Conservation (phyloP, 2,888 invertebrate genomes). For the Leptinotarsa haldemani region DNA sequence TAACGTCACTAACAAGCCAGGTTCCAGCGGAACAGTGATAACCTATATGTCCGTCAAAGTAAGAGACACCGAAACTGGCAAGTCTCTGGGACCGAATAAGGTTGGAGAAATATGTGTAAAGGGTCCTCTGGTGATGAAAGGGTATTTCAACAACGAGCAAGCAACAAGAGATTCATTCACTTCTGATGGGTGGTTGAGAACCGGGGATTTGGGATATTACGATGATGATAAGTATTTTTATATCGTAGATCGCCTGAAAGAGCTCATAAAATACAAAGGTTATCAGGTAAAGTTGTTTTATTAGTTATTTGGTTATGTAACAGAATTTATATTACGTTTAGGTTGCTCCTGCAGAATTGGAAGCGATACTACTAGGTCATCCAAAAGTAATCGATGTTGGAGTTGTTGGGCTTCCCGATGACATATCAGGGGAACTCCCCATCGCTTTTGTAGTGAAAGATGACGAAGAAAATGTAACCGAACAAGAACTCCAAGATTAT, state of each 20-base stretch:
- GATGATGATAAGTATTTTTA: slow-evolving; percentile 82
- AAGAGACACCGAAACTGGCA: slow-evolving; percentile 73
- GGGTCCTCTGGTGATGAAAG: slow-evolving; percentile 75
- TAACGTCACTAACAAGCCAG: slow-evolving; percentile 63
- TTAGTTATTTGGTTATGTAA: no score
- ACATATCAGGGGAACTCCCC: slow-evolving; percentile 80
- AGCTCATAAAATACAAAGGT: slow-evolving; percentile 91
- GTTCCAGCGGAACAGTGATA: slow-evolving; percentile 75
- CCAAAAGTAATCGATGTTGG: slow-evolving; percentile 82
- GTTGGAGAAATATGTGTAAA: slow-evolving; percentile 86
- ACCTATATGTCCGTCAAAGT: slow-evolving; percentile 74
- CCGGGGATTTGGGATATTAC: slow-evolving; percentile 87
- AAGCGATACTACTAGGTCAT: slow-evolving; percentile 81
- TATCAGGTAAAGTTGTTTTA: slow-evolving; percentile 72
- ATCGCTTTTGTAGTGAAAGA: slow-evolving; percentile 80
- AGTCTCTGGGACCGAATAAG: slow-evolving; percentile 71
- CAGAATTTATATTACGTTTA: slow-evolving; percentile 3
- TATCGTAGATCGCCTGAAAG: slow-evolving; percentile 87
- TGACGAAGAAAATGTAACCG: slow-evolving; percentile 67
- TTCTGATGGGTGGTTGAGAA: slow-evolving; percentile 79
- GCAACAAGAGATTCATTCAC: slow-evolving; percentile 77
- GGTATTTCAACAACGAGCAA: slow-evolving; percentile 78
- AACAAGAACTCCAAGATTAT: slow-evolving; percentile 62
- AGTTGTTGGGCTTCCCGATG: slow-evolving; percentile 80
- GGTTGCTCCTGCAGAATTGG: slow-evolving; percentile 90